These are phyloP conservation scores for Ciconia boyciana DNA, from an alignment of 2,113 vertebrate species.

Conservation along the genomic window DNA sequence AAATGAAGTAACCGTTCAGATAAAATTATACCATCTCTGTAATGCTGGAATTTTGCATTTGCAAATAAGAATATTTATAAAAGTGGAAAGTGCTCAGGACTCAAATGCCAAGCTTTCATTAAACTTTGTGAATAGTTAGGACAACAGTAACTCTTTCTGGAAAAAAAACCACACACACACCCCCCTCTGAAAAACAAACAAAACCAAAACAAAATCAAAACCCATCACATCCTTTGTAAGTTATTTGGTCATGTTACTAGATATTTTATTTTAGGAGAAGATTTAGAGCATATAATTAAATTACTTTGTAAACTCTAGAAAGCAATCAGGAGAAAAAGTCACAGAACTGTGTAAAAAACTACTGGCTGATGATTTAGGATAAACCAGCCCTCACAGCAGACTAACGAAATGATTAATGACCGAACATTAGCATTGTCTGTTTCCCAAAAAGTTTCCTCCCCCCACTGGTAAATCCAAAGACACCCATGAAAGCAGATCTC, in stretches of 20 bases:
- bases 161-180: neutral
- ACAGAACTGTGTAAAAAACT: neutral
- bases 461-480: neutral
- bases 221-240: neutral
- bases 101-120: neutral
- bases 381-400: neutral
- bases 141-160: neutral
- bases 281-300: neutral
- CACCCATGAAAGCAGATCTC: neutral
- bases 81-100: neutral
- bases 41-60: neutral
- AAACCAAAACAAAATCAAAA: neutral
- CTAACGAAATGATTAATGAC: neutral
- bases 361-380: neutral
- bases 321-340: neutral
- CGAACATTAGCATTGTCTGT: neutral
- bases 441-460: neutral
- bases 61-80: neutral
- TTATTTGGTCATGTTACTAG: neutral
- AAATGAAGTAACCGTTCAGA: neutral
- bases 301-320: neutral
- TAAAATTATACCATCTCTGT: neutral
- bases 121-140: neutral
- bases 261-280: neutral
- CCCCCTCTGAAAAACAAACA: fast-evolving